Evolutionary conservation across 2,113 vertebrate species (phyloP), one percentile per base, ranked within the genome.

Genomic region (Pterophyllum scalare): DNA sequence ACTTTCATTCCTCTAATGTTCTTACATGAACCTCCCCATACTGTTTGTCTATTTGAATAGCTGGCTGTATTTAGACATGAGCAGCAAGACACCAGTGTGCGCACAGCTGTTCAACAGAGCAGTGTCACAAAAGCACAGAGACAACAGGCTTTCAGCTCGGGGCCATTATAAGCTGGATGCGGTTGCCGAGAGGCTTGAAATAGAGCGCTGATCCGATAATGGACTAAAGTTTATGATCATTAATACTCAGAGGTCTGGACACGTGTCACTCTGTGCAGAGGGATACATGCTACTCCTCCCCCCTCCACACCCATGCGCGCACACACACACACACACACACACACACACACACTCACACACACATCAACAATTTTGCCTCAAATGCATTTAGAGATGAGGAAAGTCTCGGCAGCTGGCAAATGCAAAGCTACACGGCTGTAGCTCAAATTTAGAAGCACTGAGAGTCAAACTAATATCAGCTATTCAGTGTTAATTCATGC

Each of bases 201-300:
- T 91, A 91, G 86, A 87, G 88, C 75, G 1, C 31, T 91, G 92
- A 91, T 92, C 90, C 85, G 80, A 89, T 94, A 94, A 94, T 92
- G 93, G 92, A 88, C 89, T 91, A 52, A 89, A 89, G 87, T 93
- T 93, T 90, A 86, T 87, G 80, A 91, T 92, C 86, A 91, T 94
- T 91, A 89, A 93, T 89, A 83, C 85, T 87, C 89, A 59, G 75
- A 82, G 84, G 64, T 82, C 86, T 84, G 86, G 58, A 85, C 77
- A 83, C 86, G 58, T 88, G 88, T 91, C 85, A 85, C 19, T 88
- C 60, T 88, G 75, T 72, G 83, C 43, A 80, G 28, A 76, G 84
- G 56, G 58, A 84, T 59, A 54, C 38, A 35, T 14, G 60, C 12
- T 4, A 8, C 31, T 11, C 20, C 14, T 2, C 31, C 62, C 59